phyloP scores from a whole-genome alignment of 2,797 vertebrate genomes.

The Malurus splendens region DNA sequence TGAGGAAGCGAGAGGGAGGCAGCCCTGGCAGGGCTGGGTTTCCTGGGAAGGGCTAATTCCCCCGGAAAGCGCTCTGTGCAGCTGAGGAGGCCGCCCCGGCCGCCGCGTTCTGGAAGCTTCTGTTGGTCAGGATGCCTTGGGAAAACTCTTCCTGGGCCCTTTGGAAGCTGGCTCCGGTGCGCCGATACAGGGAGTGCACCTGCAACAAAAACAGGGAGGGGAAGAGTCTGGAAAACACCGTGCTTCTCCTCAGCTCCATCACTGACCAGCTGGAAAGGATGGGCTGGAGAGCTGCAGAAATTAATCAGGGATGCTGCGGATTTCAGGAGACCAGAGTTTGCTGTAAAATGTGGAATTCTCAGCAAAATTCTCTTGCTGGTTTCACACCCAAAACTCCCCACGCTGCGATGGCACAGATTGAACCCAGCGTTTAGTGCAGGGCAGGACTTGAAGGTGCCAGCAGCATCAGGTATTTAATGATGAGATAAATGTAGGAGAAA shows the following conservation, averaged over 20 bases:
- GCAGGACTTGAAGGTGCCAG: not conserved
- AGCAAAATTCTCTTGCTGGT: not conserved
- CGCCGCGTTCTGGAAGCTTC: conserved; percentile 81
- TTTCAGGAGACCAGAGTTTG: not conserved
- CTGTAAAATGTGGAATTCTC: not conserved
- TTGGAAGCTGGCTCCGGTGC: conserved; percentile 92
- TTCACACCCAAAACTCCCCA: not conserved
- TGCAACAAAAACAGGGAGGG: not conserved
- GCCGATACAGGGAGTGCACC: conserved; percentile 91
- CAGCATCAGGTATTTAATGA: not conserved
- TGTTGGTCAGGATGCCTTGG: conserved; percentile 88
- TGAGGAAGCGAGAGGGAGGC: not conserved
- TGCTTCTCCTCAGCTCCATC: rapidly evolving
- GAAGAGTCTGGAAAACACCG: rapidly evolving
- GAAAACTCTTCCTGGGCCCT: conserved; percentile 97
- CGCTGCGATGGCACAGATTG: rapidly evolving
- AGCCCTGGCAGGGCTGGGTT: conserved; percentile 42
- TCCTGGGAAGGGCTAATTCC: conserved; percentile 71
- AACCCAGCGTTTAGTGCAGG: not conserved
- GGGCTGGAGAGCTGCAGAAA: not conserved
- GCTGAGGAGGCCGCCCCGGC: conserved; percentile 75
- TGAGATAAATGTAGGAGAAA: not conserved
- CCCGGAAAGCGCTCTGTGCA: conserved; percentile 80
- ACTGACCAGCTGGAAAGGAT: not conserved
- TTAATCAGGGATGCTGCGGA: not conserved